Conservation (phyloP, 1,140 invertebrate genomes). For the Gerris buenoi region DNA sequence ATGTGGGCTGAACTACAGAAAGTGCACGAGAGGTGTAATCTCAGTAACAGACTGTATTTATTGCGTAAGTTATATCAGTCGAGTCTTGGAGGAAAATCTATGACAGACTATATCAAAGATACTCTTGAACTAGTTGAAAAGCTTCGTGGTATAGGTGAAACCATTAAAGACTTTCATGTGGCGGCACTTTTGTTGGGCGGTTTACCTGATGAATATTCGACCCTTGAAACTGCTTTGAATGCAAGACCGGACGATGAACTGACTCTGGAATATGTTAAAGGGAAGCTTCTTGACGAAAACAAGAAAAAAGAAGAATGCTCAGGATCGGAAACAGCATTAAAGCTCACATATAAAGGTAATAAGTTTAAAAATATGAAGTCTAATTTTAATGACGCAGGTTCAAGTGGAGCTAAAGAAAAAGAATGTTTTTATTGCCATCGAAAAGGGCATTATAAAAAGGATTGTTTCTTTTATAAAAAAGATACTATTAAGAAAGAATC, state of each 20-base stretch:
- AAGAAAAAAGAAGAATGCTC: neutral
- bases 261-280: neutral
- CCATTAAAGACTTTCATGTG: neutral
- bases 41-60: neutral
- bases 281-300: neutral
- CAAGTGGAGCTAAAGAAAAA: no score
- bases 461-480: neutral
- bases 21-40: neutral
- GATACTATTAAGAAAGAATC: no score
- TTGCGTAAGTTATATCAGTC: neutral
- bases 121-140: neutral
- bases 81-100: neutral
- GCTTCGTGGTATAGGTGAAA: neutral
- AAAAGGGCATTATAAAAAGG: neutral
- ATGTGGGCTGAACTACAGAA: neutral
- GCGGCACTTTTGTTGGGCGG: neutral
- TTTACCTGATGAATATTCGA: neutral
- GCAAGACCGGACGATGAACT: neutral
- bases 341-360: neutral
- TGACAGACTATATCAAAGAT: neutral
- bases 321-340: neutral
- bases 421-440: neutral
- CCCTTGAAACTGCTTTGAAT: neutral
- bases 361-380: no score
- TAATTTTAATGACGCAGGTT: no score